phyloP scores from a whole-genome alignment of 2,888 invertebrate species.

The Hymenopus coronatus region DNA sequence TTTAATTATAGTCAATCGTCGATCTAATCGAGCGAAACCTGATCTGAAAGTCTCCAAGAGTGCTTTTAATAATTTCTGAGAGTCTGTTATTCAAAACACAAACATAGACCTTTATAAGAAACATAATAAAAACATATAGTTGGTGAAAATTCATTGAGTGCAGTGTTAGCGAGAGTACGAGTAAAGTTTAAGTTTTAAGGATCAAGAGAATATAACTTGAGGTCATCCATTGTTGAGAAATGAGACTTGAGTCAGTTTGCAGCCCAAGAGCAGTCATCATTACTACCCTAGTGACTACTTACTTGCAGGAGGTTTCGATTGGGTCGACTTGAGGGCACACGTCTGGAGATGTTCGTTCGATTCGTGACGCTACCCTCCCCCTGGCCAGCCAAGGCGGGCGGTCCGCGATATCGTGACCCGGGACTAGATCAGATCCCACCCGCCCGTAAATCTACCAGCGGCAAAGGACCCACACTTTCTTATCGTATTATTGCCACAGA shows the following conservation, averaged over 20 bases:
- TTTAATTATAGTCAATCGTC: too few species aligned
- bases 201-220: too few species aligned
- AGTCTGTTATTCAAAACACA: too few species aligned
- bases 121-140: too few species aligned
- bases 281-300: not conserved
- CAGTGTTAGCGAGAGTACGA: too few species aligned
- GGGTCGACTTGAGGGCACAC: slow-evolving; percentile 15
- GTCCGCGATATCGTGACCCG: not conserved
- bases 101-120: too few species aligned
- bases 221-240: not conserved
- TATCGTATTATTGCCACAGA: not conserved
- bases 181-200: too few species aligned
- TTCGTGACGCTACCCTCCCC: slow-evolving; percentile 23
- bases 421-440: not conserved
- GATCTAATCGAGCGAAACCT: too few species aligned
- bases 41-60: too few species aligned
- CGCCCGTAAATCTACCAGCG: not conserved
- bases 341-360: slow-evolving; percentile 10
- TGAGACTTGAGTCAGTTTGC: not conserved
- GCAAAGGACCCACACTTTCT: not conserved
- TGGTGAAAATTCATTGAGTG: too few species aligned
- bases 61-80: too few species aligned
- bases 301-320: not conserved
- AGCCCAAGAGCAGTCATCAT: not conserved
- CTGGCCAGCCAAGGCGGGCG: not conserved